These are phyloP conservation scores for Copsychus sechellarum DNA, from an alignment of 2,113 vertebrate species.

Conservation along the genomic window DNA sequence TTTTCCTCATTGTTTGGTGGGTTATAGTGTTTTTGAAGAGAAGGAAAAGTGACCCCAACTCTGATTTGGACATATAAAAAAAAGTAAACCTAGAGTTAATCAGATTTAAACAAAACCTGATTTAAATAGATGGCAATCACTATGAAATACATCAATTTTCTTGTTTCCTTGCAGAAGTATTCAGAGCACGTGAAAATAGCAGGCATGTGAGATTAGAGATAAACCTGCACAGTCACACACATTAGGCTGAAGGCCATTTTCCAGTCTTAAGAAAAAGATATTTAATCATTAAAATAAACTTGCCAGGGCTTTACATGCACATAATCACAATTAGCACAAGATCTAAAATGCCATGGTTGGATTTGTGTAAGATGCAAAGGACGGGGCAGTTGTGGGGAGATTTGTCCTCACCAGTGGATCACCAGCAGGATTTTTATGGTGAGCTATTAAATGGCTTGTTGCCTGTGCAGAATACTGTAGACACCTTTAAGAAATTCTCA, in stretches of 20 bases:
- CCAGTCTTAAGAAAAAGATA: background rate
- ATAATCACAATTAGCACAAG: background rate
- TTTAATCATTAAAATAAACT: background rate
- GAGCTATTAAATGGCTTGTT: background rate
- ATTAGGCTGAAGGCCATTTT: slow-evolving; percentile 36
- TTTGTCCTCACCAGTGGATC: background rate
- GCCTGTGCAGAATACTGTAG: background rate
- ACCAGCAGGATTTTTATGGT: background rate
- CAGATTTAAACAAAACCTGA: background rate
- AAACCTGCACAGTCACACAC: slow-evolving; percentile 2
- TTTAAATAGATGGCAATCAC: slow-evolving; percentile 27
- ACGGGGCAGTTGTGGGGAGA: background rate
- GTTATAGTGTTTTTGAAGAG: background rate
- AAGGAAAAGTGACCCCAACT: background rate
- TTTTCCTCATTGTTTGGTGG: background rate
- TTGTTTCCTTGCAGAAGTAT: background rate
- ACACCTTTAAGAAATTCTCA: background rate
- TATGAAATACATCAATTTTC: background rate
- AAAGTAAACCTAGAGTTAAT: background rate
- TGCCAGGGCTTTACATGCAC: background rate
- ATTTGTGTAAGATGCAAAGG: background rate
- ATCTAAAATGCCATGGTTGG: background rate
- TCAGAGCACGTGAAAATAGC: background rate
- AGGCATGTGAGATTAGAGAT: slow-evolving; percentile 34
- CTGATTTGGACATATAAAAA: background rate